phyloP scores from a whole-genome alignment of 2,113 vertebrate species.

The Oxyura jamaicensis region DNA sequence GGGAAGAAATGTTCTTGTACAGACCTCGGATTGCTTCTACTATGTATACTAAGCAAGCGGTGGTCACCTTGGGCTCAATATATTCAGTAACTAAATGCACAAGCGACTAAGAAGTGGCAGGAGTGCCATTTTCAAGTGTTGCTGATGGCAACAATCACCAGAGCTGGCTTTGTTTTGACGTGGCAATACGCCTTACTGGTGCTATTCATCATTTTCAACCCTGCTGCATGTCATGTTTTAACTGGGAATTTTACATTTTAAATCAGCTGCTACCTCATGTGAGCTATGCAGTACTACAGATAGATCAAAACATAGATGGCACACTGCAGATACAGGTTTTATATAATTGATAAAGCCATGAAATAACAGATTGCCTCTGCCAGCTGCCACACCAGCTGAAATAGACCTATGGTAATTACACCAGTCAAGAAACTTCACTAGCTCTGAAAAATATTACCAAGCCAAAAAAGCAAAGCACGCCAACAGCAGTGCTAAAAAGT shows the following conservation, averaged over 20 bases:
- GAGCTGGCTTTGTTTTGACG: neutral
- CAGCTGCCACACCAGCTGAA: slow-evolving; percentile 50
- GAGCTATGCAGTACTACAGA: neutral
- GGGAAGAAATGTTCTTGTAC: neutral
- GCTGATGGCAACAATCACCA: neutral
- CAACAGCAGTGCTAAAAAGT: neutral
- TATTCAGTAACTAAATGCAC: neutral
- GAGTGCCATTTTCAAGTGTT: neutral
- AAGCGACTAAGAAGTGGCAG: neutral
- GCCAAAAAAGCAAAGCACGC: neutral
- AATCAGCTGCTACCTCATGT: neutral
- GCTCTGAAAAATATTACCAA: neutral
- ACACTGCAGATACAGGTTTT: neutral
- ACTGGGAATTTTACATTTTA: neutral
- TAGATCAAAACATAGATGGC: neutral
- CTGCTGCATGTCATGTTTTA: neutral
- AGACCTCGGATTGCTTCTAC: neutral
- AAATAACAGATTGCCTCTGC: slow-evolving; percentile 33
- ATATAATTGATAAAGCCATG: slow-evolving; percentile 29
- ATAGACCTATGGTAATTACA: neutral
- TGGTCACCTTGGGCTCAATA: neutral
- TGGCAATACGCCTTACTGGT: neutral
- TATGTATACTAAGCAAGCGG: neutral
- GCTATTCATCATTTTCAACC: neutral
- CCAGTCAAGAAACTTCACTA: neutral